Evolutionary conservation across 2,888 invertebrate genomes (phyloP).

Genomic region (Lasioglossum malachurum): DNA sequence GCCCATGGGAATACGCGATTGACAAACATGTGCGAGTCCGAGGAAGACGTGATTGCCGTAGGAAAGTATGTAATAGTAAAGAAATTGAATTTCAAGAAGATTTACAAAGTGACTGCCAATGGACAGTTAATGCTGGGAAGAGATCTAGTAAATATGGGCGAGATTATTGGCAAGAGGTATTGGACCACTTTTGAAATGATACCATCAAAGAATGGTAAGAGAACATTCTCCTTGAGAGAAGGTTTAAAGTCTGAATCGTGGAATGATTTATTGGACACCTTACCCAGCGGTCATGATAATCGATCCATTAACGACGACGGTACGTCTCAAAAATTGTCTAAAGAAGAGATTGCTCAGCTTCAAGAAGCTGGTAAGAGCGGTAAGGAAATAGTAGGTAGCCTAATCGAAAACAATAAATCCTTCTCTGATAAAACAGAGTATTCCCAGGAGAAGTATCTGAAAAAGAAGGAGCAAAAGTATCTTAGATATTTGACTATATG

Average conservation of each 20-base stretch:
- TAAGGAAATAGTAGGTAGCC: slow-evolving; percentile 92
- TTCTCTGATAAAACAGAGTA: slow-evolving; percentile 96
- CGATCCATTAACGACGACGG: slow-evolving; percentile 92
- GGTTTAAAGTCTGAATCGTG: slow-evolving; percentile 87
- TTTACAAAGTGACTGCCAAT: slow-evolving; percentile 90
- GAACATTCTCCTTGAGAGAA: slow-evolving; percentile 75
- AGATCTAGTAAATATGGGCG: slow-evolving; percentile 89
- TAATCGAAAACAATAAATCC: slow-evolving; percentile 96
- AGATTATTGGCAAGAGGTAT: slow-evolving; percentile 89
- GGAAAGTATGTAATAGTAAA: slow-evolving; percentile 92
- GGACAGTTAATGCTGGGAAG: slow-evolving; percentile 89
- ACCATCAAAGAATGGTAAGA: slow-evolving; percentile 84
- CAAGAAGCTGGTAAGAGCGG: slow-evolving; percentile 92
- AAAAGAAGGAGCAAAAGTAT: slow-evolving; percentile 98
- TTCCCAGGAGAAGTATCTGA: slow-evolving; percentile 97
- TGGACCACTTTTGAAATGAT: slow-evolving; percentile 92
- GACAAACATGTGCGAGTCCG: slow-evolving; percentile 49
- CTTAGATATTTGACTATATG: slow-evolving; percentile 92
- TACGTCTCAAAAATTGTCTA: slow-evolving; percentile 92
- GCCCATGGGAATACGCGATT: not conserved
- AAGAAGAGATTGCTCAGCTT: slow-evolving; percentile 93
- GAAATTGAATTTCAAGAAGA: slow-evolving; percentile 91
- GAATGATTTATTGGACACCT: slow-evolving; percentile 88
- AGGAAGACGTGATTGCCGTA: slow-evolving; percentile 86
- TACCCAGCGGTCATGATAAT: slow-evolving; percentile 91